phyloP scores from a whole-genome alignment of 2,113 vertebrate species.

The Pelecanoides urinatrix region DNA sequence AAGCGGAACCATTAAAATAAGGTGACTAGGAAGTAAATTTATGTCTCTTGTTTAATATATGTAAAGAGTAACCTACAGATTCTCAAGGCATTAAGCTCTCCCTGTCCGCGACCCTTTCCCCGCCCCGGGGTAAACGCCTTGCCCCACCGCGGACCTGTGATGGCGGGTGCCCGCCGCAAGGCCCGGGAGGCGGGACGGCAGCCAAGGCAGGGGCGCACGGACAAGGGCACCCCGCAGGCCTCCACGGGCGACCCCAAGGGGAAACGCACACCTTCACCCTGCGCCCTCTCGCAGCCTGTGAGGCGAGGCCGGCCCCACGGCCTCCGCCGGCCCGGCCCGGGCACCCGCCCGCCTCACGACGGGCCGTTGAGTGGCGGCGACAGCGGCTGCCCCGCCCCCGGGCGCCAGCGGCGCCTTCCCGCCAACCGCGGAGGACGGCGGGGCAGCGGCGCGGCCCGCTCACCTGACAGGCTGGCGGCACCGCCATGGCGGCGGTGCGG shows the following conservation, averaged over 20 bases:
- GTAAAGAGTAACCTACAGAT: not conserved
- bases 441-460: not conserved
- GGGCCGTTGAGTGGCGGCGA: too few species aligned
- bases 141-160: accelerated
- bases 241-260: accelerated
- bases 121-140: accelerated
- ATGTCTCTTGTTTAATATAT: accelerated
- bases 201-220: accelerated
- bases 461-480: not conserved
- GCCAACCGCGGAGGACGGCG: not conserved
- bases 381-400: not conserved
- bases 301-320: accelerated
- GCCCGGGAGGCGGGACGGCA: not conserved
- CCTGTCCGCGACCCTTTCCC: too few species aligned
- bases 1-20: not conserved
- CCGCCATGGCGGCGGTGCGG: constrained; percentile 63
- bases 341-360: not conserved
- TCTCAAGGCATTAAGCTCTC: accelerated
- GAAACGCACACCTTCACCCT: accelerated
- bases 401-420: not conserved
- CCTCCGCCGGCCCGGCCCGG: too few species aligned
- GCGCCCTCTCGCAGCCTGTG: accelerated
- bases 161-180: accelerated
- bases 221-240: accelerated
- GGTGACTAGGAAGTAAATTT: accelerated